phyloP scores from a whole-genome alignment of 2,888 invertebrate genomes.

The Graphium colonna region DNA sequence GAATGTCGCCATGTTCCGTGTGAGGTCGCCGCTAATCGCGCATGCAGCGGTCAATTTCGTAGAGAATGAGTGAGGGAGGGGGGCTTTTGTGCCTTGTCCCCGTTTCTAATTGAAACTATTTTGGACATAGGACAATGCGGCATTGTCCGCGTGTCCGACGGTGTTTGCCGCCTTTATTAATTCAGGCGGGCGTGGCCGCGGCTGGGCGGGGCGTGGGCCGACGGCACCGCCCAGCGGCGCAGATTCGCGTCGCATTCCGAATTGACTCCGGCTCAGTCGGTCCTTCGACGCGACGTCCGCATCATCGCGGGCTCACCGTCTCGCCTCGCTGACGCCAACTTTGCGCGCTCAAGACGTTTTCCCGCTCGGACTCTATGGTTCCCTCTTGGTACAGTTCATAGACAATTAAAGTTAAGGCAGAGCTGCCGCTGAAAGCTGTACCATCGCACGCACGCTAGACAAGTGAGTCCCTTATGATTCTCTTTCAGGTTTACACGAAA shows the following conservation, averaged over 20 bases:
- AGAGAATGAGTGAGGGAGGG: slow-evolving; percentile 62
- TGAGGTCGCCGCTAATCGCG: slow-evolving; percentile 32
- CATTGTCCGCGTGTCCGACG: slow-evolving; percentile 77
- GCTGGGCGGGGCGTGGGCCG: slow-evolving; percentile 59
- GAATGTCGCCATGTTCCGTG: background rate
- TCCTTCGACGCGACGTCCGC: slow-evolving; percentile 63
- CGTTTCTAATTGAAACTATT: slow-evolving; percentile 80
- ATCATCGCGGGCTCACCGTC: slow-evolving; percentile 40
- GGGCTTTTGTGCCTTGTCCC: slow-evolving; percentile 69
- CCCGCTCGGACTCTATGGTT: background rate
- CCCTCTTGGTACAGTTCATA: slow-evolving; percentile 7
- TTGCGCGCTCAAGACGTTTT: slow-evolving; percentile 31
- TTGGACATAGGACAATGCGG: slow-evolving; percentile 75
- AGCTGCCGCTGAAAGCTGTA: slow-evolving; percentile 1
- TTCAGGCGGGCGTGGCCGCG: slow-evolving; percentile 68
- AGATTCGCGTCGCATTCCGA: slow-evolving; percentile 34
- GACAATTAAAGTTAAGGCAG: background rate
- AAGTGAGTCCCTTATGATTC: slow-evolving; percentile 18
- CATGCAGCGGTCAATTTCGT: slow-evolving; percentile 68
- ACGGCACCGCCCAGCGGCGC: slow-evolving; percentile 50
- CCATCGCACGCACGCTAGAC: slow-evolving; percentile 23
- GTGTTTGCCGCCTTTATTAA: slow-evolving; percentile 79
- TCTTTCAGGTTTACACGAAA: background rate
- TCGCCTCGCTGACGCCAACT: slow-evolving; percentile 34
- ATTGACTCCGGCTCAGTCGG: slow-evolving; percentile 54